Evolutionary conservation across 2,113 vertebrate species (phyloP), one percentile per base, ranked within the genome.

Genomic region (Lutjanus erythropterus): DNA sequence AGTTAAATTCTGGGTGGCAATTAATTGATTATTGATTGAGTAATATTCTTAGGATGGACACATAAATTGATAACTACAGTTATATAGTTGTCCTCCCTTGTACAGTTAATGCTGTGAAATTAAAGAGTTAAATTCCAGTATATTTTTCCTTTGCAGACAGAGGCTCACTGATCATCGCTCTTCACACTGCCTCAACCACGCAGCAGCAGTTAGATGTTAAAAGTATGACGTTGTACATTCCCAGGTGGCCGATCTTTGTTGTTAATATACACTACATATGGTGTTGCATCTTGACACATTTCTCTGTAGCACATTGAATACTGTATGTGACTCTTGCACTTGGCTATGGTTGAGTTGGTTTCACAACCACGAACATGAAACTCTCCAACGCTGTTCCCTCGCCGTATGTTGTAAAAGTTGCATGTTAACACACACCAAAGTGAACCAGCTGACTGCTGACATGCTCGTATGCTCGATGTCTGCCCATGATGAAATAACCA

Each of bases 151-250:
- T 6, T 21, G 21, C 3, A 0, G 12, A 12, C 25, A 61, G 37
- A 61, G 12, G 1, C 42, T 14, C 25, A 16, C 49, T 59, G 50
- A 81, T 77, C 41, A 58, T 35, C n/a, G n/a, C n/a, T 18, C 67
- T 41, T 25, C 12, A 19, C 29, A 18, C 27, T 74, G 33, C 23
- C 21, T 74, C 29, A 47, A 4, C 29, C 33, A 16, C 21, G 49
- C 23, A 55, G 5, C 2, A 46, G 25, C 21, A 46, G n/a, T 50
- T 73, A 61, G 42, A 37, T 60, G 42, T 21, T 25, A 37, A 44
- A 33, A 25, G n/a, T 37, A 47, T 39, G 27, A 33, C 10, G 18
- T 14, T 15, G 42, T 15, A 47, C 55, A 37, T 72, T 46, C 42
- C 42, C 31, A 33, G 47, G 49, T 52, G 47, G 14, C 46, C 25